Evolutionary conservation across 2,797 vertebrate species (phyloP).

Genomic region (Heteromormyrus szaboi): DNA sequence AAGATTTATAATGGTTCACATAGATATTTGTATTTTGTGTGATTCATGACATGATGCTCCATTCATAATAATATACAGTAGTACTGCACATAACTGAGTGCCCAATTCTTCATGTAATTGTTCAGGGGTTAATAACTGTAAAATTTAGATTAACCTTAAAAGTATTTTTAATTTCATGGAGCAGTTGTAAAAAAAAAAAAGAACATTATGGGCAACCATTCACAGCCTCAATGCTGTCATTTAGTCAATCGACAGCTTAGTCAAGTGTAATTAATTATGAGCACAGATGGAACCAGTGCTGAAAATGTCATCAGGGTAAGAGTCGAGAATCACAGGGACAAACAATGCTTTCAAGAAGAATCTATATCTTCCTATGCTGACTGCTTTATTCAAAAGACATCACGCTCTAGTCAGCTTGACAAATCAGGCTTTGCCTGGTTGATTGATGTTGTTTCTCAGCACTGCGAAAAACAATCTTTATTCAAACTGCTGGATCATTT

Average conservation of each 20-base stretch:
- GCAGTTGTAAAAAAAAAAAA: neutral
- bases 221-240: neutral
- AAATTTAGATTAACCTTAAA: neutral
- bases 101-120: neutral
- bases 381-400: neutral
- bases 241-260: neutral
- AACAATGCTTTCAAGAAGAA: neutral
- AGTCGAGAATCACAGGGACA: neutral
- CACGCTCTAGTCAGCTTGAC: neutral
- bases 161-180: neutral
- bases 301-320: constrained; percentile 1
- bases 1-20: neutral
- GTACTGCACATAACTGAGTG: neutral
- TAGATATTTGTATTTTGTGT: neutral
- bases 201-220: neutral
- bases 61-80: neutral
- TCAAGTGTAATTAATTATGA: constrained; percentile 10
- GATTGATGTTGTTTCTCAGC: neutral
- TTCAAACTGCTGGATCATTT: neutral
- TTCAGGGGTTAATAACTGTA: neutral
- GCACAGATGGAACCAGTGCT: neutral
- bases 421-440: neutral
- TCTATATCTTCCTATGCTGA: constrained; percentile 7
- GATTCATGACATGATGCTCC: neutral
- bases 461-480: constrained; percentile 12